Percentiles rank a stretch among this genome's conserved stretches.
phyloP scores from a whole-genome alignment of 2,888 invertebrate species.

The Leptothorax acervorum region DNA sequence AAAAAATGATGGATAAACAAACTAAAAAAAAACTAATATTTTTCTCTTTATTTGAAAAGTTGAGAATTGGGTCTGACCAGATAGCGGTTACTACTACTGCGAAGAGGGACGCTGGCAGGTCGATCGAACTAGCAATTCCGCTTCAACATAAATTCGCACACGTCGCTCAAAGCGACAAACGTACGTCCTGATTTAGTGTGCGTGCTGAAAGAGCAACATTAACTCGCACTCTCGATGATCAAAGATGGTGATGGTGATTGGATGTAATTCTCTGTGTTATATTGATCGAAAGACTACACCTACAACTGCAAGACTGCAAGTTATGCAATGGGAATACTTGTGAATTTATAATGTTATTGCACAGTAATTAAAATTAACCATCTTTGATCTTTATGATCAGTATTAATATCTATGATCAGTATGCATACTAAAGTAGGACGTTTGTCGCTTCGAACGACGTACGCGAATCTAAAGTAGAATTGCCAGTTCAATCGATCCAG shows the following conservation, averaged over 20 bases:
- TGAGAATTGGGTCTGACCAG: not conserved
- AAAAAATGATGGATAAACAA: not conserved
- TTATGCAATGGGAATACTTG: not conserved
- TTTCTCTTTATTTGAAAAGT: not conserved
- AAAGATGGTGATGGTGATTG: not conserved
- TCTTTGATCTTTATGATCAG: constrained; percentile 5
- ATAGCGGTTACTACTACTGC: constrained; percentile 5
- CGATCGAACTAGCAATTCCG: constrained; percentile 30
- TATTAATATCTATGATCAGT: not conserved
- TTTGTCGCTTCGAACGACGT: constrained; percentile 16
- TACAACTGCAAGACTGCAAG: not conserved
- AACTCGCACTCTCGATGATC: constrained; percentile 22
- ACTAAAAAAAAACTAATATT: not conserved
- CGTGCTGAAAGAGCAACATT: constrained; percentile 26
- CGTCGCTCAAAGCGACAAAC: constrained; percentile 39
- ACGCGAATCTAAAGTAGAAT: constrained; percentile 31
- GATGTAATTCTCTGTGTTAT: not conserved
- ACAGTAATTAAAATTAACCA: not conserved
- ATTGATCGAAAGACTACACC: not conserved
- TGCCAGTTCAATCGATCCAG: constrained; percentile 1
- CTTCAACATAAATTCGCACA: constrained; percentile 42
- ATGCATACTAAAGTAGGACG: constrained; percentile 10
- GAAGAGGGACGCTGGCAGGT: not conserved
- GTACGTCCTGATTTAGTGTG: constrained; percentile 33
- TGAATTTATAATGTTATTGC: not conserved